A percentile compares a stretch with the other conserved stretches of the same genome.
These are phyloP conservation scores for Catocala nupta DNA, from an alignment of 2,888 invertebrate genomes.

Conservation along the genomic window DNA sequence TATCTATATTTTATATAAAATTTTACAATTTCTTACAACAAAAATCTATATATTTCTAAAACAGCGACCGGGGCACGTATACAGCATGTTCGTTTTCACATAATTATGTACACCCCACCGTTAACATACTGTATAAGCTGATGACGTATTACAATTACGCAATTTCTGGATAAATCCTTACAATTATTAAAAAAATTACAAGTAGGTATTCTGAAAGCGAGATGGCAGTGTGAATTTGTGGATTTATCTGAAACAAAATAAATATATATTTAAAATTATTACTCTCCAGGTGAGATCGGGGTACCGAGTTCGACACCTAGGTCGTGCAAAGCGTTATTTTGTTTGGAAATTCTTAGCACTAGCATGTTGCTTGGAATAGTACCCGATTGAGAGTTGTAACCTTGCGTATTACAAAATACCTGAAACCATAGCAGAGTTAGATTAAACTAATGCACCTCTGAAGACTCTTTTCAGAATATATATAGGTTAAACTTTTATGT, in stretches of 20 bases:
- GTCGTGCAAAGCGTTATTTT: too few species aligned
- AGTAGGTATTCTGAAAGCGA: slow-evolving; percentile 77
- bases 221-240: slow-evolving; percentile 83
- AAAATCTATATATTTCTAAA: slow-evolving; percentile 5
- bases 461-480: too few species aligned
- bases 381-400: too few species aligned
- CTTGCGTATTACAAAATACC: too few species aligned
- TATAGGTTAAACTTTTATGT: too few species aligned
- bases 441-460: too few species aligned
- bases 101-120: slow-evolving; percentile 64
- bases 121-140: slow-evolving; percentile 56
- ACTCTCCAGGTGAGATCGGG: too few species aligned
- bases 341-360: too few species aligned
- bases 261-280: slow-evolving; percentile 5
- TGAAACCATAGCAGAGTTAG: too few species aligned
- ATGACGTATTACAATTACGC: slow-evolving; percentile 41
- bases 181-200: slow-evolving; percentile 70
- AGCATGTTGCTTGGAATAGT: too few species aligned
- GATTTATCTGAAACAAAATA: slow-evolving; percentile 71
- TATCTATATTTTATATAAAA: slow-evolving; percentile 2
- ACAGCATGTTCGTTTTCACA: slow-evolving; percentile 42
- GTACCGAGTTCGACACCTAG: too few species aligned
- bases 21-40: background rate
- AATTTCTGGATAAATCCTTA: slow-evolving; percentile 50
- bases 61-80: slow-evolving; percentile 36